Percentiles rank a stretch among this genome's conserved stretches.
phyloP scores from a whole-genome alignment of 2,113 vertebrate genomes.

The Mirza zaza region DNA sequence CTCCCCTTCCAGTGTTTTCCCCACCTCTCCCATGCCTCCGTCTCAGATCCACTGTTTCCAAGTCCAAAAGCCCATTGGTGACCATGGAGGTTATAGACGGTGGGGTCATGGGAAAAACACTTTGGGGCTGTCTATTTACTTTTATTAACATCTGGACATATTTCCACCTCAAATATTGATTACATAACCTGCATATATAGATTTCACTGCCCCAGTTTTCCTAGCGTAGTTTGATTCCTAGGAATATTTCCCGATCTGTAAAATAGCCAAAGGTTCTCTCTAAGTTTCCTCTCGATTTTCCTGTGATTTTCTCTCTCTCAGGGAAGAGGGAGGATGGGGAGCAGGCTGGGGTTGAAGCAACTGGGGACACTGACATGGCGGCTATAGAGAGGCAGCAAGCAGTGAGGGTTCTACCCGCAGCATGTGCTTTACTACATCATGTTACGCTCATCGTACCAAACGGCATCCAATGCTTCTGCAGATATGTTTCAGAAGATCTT shows the following conservation, averaged over 20 bases:
- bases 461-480: neutral
- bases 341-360: neutral
- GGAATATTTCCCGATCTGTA: neutral
- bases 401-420: fast-evolving
- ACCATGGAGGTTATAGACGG: fast-evolving
- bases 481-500: neutral
- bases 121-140: neutral
- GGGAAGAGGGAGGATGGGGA: neutral
- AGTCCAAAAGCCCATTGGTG: neutral
- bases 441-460: neutral
- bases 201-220: neutral
- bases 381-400: neutral
- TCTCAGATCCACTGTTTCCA: neutral
- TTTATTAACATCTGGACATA: neutral
- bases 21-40: neutral
- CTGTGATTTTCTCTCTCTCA: neutral
- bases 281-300: neutral
- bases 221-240: neutral
- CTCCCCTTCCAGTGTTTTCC: neutral
- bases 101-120: neutral
- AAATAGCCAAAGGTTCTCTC: neutral
- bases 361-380: neutral
- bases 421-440: too few relatives aligned
- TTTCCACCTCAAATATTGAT: neutral
- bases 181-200: neutral